Conservation (phyloP, 2,113 vertebrate species). For the Patagioenas fasciata region DNA sequence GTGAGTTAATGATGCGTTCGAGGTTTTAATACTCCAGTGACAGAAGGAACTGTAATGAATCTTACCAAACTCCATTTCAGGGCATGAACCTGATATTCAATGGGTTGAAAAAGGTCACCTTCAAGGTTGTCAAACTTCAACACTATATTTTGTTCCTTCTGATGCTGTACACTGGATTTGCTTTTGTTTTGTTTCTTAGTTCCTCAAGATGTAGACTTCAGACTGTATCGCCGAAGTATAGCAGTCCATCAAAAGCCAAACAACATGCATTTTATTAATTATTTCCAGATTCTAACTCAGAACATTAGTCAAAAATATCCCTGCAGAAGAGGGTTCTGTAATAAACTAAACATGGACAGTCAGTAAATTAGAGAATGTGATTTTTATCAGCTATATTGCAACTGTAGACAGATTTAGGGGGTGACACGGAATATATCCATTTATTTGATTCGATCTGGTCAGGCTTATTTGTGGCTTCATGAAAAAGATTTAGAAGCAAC, state of each 20-base stretch:
- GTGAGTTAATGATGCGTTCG: constrained; percentile 75
- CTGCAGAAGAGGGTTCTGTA: not conserved
- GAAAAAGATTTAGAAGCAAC: not conserved
- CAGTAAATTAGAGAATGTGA: not conserved
- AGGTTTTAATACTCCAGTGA: constrained; percentile 65
- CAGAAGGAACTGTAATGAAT: constrained; percentile 70
- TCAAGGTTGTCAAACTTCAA: constrained; percentile 54
- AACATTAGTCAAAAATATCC: not conserved
- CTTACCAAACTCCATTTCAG: constrained; percentile 65
- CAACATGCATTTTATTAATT: not conserved
- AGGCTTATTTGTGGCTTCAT: not conserved
- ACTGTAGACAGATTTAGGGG: not conserved
- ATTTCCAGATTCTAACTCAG: constrained; percentile 15
- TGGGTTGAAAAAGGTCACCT: constrained; percentile 73
- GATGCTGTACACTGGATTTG: not conserved
- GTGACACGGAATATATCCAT: not conserved
- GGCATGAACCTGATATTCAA: constrained; percentile 68
- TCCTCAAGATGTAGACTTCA: not conserved
- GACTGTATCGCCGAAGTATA: not conserved
- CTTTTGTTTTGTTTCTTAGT: not conserved
- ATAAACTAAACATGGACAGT: not conserved
- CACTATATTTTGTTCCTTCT: constrained; percentile 29
- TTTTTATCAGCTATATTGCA: not conserved
- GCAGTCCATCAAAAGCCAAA: constrained; percentile 8
- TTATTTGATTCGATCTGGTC: not conserved